These are phyloP conservation scores for Gallinago solitaria DNA, from an alignment of 2,797 vertebrate species.

Conservation along the genomic window DNA sequence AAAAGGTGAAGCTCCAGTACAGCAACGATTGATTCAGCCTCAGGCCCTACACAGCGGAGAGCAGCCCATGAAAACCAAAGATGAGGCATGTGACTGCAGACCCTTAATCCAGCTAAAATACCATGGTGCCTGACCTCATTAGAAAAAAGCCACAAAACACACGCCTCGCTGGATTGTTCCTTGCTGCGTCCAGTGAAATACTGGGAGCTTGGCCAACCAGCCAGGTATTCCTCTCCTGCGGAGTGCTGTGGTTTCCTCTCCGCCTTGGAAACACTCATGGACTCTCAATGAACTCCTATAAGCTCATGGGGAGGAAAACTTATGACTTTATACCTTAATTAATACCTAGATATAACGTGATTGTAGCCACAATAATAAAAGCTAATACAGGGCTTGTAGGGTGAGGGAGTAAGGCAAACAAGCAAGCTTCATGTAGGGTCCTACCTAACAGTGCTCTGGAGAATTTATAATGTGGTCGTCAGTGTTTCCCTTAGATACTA, in stretches of 20 bases:
- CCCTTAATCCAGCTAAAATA: slow-evolving; percentile 26
- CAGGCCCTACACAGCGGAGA: not conserved
- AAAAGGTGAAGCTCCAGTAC: not conserved
- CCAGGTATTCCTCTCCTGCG: not conserved
- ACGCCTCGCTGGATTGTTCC: not conserved
- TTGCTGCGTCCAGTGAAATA: not conserved
- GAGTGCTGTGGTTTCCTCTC: not conserved
- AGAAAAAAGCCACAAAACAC: slow-evolving; percentile 6
- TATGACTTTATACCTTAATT: not conserved
- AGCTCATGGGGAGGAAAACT: not conserved
- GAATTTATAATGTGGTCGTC: not conserved
- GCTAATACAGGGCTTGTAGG: not conserved
- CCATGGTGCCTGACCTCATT: not conserved
- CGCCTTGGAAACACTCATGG: not conserved
- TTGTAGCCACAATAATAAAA: not conserved
- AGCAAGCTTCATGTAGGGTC: not conserved
- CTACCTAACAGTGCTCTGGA: not conserved
- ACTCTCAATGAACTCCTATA: not conserved
- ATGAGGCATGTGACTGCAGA: not conserved
- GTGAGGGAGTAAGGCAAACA: not conserved
- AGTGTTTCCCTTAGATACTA: not conserved
- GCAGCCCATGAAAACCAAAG: not conserved
- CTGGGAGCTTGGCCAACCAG: not conserved
- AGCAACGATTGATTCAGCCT: not conserved
- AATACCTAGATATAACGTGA: not conserved